These are phyloP conservation scores for Cryptomyrus ogoouensis DNA, from an alignment of 2,113 vertebrate species.

Conservation along the genomic window DNA sequence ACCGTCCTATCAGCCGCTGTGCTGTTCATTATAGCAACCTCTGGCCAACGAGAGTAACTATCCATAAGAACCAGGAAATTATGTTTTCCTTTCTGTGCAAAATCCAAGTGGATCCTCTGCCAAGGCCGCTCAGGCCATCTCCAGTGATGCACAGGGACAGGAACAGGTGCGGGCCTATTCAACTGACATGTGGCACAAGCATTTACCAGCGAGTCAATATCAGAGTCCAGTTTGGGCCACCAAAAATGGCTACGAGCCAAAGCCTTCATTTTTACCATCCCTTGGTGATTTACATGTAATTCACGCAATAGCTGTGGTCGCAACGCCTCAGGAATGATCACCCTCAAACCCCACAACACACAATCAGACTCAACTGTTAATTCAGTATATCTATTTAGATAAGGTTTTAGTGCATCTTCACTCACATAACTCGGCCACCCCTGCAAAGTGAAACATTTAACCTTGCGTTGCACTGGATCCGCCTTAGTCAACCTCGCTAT, in stretches of 20 bases:
- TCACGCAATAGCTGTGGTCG: background rate
- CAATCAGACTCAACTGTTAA: conserved; percentile 21
- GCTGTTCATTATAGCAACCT: background rate
- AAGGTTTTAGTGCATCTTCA: conserved; percentile 9
- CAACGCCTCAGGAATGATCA: conserved; percentile 13
- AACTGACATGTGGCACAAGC: background rate
- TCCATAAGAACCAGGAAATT: background rate
- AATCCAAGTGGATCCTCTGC: background rate
- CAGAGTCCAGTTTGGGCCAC: background rate
- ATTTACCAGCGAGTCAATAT: background rate
- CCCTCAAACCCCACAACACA: conserved; percentile 15
- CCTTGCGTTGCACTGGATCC: background rate
- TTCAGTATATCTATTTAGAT: conserved; percentile 7
- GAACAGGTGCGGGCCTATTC: background rate
- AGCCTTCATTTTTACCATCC: conserved; percentile 15
- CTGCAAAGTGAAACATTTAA: conserved; percentile 10
- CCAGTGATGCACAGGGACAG: background rate
- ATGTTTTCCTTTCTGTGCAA: background rate
- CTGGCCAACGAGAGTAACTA: background rate
- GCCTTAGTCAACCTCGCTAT: background rate
- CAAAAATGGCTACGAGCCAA: background rate
- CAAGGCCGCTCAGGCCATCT: background rate
- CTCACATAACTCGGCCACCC: conserved; percentile 14
- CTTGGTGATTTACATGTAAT: conserved; percentile 4
- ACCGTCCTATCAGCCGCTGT: background rate